phyloP scores from a whole-genome alignment of 2,888 invertebrate species.

The Acanthosepion lycidas region DNA sequence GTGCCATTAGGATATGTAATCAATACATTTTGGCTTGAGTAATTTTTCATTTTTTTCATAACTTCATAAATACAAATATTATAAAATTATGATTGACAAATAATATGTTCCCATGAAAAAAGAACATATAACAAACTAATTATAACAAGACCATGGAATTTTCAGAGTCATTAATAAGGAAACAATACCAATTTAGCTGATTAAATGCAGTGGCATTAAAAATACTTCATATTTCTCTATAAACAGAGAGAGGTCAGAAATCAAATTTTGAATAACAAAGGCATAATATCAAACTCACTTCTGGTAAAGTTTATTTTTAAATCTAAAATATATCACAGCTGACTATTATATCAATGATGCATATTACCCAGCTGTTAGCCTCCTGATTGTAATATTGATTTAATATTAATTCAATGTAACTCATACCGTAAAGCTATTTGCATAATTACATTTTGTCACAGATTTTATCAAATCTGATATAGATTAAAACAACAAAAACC shows the following conservation, averaged over 20 bases:
- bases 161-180: no score
- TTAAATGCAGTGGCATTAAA: no score
- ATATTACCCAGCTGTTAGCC: neutral
- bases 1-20: no score
- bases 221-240: no score
- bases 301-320: neutral
- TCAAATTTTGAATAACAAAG: neutral
- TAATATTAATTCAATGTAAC: neutral
- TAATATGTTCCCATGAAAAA: no score
- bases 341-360: neutral
- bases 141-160: no score
- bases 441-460: neutral
- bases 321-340: neutral
- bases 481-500: neutral
- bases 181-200: no score
- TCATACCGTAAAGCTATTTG: neutral
- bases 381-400: constrained; percentile 18
- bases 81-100: no score
- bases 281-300: neutral
- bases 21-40: no score
- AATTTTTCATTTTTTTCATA: no score
- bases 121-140: no score
- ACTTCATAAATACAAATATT: no score
- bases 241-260: neutral
- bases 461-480: neutral